A percentile compares a stretch with the other conserved stretches of the same genome.
Conservation (phyloP, 1,140 invertebrate genomes). For the Papilio polytes region DNA sequence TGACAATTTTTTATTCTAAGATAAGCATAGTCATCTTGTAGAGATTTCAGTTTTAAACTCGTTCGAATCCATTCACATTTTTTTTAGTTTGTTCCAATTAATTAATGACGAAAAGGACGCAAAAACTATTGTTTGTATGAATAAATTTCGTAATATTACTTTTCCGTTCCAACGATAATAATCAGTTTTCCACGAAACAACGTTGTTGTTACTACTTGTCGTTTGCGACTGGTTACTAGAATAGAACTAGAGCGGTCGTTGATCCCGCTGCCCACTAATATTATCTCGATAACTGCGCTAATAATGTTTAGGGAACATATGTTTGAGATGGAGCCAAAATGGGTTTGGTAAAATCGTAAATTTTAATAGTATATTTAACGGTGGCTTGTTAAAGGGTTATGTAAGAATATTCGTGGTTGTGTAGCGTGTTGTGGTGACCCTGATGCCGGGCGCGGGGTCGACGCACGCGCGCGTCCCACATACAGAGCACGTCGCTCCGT, state of each 20-base stretch:
- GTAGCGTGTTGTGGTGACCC: constrained; percentile 63
- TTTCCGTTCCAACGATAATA: constrained; percentile 54
- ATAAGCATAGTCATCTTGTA: too few relatives aligned
- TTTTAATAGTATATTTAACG: constrained; percentile 30
- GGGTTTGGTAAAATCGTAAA: constrained; percentile 44
- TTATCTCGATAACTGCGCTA: constrained; percentile 70
- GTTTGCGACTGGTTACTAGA: constrained; percentile 64
- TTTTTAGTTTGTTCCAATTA: background rate
- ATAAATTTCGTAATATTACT: constrained; percentile 38
- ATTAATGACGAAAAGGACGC: background rate
- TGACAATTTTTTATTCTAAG: too few relatives aligned
- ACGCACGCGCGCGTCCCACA: constrained; percentile 74
- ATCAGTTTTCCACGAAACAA: constrained; percentile 62
- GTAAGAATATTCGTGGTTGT: constrained; percentile 55
- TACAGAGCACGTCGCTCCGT: constrained; percentile 67
- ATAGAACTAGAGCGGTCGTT: constrained; percentile 77
- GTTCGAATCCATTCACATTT: background rate
- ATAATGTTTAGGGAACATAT: constrained; percentile 67
- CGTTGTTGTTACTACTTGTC: constrained; percentile 62
- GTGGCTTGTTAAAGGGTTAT: background rate
- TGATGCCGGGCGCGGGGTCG: constrained; percentile 78
- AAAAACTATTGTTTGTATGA: background rate
- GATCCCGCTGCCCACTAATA: constrained; percentile 67
- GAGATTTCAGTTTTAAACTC: background rate
- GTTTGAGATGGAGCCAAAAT: constrained; percentile 59